These are phyloP conservation scores for Glaucopsyche alexis DNA, from an alignment of 2,888 invertebrate genomes.

Conservation along the genomic window DNA sequence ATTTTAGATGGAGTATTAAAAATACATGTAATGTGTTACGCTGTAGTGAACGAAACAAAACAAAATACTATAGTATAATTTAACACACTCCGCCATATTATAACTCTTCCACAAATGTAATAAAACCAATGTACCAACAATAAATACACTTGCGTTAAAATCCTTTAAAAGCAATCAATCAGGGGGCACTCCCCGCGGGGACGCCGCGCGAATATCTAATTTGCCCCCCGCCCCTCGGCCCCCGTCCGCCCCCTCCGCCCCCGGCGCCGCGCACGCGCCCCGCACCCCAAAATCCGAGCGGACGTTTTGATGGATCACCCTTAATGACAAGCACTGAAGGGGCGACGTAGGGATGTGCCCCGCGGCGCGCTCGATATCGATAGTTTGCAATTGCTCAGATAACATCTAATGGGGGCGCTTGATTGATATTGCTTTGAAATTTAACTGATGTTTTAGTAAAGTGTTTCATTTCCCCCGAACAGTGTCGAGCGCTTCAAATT, in stretches of 20 bases:
- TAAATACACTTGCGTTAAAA: slow-evolving; percentile 36
- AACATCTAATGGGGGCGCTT: slow-evolving; percentile 34
- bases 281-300: slow-evolving; percentile 74
- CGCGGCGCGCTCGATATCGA: slow-evolving; percentile 46
- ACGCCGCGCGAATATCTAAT: slow-evolving; percentile 78
- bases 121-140: slow-evolving; percentile 19
- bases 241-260: slow-evolving; percentile 42
- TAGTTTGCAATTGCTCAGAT: slow-evolving; percentile 34
- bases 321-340: slow-evolving; percentile 77
- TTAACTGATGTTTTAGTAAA: slow-evolving; percentile 30
- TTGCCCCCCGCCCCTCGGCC: slow-evolving; percentile 52
- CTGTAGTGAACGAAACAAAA: neutral
- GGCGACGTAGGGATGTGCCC: slow-evolving; percentile 55
- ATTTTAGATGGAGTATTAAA: too few species aligned
- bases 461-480: slow-evolving; percentile 30
- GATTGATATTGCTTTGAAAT: slow-evolving; percentile 32
- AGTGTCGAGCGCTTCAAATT: neutral
- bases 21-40: too few species aligned
- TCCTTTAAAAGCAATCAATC: slow-evolving; percentile 70
- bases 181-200: slow-evolving; percentile 68
- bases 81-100: neutral
- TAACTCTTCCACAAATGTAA: neutral
- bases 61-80: neutral
- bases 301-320: slow-evolving; percentile 80
- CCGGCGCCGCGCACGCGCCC: slow-evolving; percentile 64